Evolutionary conservation across 2,888 invertebrate genomes (phyloP).

Genomic region (Pilophorus perplexus): DNA sequence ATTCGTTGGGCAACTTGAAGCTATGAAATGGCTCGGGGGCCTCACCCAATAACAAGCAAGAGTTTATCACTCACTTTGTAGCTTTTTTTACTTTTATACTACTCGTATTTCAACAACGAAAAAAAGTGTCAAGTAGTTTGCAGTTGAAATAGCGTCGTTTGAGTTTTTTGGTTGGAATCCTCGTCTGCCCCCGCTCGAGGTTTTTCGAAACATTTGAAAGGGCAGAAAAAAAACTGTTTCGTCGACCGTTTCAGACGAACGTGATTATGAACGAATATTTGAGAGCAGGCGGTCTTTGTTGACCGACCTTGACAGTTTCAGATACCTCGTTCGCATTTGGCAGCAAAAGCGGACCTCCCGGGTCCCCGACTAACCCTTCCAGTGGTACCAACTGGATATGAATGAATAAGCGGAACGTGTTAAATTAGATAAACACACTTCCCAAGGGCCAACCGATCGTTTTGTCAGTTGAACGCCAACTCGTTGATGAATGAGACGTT

Average conservation of each 20-base stretch:
- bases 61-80: no score
- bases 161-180: no score
- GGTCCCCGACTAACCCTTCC: not conserved
- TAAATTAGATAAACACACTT: constrained; percentile 27
- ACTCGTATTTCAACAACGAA: no score
- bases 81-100: no score
- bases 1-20: no score
- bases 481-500: no score
- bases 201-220: not conserved
- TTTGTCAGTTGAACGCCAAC: not conserved
- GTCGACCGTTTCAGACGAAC: constrained; percentile 12
- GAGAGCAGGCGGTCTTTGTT: constrained; percentile 4
- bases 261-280: constrained; percentile 19
- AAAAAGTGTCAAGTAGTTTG: no score
- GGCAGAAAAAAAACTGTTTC: not conserved
- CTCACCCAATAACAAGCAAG: no score
- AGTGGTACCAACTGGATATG: not conserved
- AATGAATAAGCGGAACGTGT: constrained; percentile 38
- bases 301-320: constrained; percentile 27
- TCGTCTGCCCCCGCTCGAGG: no score
- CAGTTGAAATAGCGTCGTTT: no score
- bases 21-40: no score
- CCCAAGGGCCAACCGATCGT: constrained; percentile 11
- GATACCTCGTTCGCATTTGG: constrained; percentile 28
- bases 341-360: not conserved